phyloP scores from a whole-genome alignment of 2,797 vertebrate species.

The Garrulus glandarius region DNA sequence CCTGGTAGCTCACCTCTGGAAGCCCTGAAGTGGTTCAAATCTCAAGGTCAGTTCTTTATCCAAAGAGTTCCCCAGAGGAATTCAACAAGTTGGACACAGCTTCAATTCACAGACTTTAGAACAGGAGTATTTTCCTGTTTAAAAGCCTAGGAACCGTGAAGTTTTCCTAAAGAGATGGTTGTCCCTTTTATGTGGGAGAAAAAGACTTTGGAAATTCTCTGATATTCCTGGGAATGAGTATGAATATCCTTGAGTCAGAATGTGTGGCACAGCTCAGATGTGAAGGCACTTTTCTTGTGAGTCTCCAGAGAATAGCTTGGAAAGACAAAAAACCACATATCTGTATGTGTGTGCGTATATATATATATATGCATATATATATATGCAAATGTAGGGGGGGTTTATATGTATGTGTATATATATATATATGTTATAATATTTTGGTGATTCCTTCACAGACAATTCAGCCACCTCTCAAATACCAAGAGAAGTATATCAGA shows the following conservation, averaged over 20 bases:
- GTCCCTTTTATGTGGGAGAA: background rate
- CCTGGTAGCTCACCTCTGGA: background rate
- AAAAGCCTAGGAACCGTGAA: background rate
- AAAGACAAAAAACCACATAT: background rate
- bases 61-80: background rate
- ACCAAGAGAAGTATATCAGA: background rate
- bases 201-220: background rate
- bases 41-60: background rate
- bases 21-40: background rate
- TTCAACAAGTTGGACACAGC: background rate
- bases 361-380: background rate
- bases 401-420: too few relatives aligned
- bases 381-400: background rate
- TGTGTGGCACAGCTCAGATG: background rate
- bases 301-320: background rate
- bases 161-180: background rate
- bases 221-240: background rate
- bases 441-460: background rate
- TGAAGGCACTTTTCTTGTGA: background rate
- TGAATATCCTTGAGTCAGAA: background rate
- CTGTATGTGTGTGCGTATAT: accelerated
- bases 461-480: background rate
- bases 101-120: background rate
- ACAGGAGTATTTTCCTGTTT: background rate
- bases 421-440: background rate